Percentiles rank a stretch among this genome's conserved stretches.
phyloP scores from a whole-genome alignment of 2,113 vertebrate genomes.

The Axis porcinus region DNA sequence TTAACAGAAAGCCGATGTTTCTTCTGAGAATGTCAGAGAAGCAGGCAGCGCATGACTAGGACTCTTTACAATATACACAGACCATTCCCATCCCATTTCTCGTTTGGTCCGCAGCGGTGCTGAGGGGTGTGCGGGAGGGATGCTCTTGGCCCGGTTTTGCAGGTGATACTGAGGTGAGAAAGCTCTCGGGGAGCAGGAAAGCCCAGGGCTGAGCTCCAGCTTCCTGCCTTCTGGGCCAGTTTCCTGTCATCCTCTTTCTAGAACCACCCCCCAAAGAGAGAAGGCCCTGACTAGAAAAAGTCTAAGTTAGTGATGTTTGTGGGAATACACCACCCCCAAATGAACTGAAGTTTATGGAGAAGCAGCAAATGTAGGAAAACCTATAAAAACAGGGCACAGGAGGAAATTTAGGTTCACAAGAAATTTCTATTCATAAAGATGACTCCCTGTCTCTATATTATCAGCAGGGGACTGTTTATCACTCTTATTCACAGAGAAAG shows the following conservation, averaged over 20 bases:
- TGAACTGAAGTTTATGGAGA: not conserved
- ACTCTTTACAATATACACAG: not conserved
- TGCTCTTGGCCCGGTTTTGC: fast-evolving
- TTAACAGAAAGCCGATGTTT: not conserved
- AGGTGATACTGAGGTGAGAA: not conserved
- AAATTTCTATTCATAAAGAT: not conserved
- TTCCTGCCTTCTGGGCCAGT: not conserved
- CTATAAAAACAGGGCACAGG: not conserved
- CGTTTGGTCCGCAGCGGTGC: fast-evolving
- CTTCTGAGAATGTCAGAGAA: not conserved
- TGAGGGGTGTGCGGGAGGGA: not conserved
- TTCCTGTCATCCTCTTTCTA: not conserved
- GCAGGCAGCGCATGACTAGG: not conserved
- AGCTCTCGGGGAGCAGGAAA: not conserved
- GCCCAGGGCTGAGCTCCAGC: not conserved
- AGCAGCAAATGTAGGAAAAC: not conserved
- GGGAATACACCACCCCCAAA: not conserved
- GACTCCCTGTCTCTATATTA: not conserved
- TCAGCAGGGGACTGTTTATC: not conserved
- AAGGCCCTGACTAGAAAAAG: not conserved
- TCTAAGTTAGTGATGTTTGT: not conserved
- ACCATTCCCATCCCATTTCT: no score
- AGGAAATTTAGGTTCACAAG: not conserved
- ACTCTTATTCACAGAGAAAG: not conserved
- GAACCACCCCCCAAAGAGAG: not conserved